Percentiles rank a stretch among this genome's conserved stretches.
These are phyloP conservation scores for Mesorhabditis spiculigera DNA, from an alignment of 2,888 invertebrate genomes.

Conservation along the genomic window DNA sequence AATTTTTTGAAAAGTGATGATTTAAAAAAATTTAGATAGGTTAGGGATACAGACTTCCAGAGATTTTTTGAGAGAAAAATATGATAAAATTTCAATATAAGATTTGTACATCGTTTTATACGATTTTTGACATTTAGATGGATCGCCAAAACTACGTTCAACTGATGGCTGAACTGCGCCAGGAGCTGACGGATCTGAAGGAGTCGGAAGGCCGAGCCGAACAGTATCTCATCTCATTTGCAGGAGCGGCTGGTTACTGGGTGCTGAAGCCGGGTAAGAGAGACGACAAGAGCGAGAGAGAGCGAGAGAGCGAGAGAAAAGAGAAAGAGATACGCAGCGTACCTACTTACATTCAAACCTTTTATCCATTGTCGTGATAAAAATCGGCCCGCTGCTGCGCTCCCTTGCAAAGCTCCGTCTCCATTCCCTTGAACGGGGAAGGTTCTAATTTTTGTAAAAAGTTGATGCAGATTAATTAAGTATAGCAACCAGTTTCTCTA, in stretches of 20 bases:
- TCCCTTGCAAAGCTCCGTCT: too few relatives aligned
- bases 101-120: not conserved
- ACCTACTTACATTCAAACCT: too few relatives aligned
- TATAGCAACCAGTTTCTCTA: not conserved
- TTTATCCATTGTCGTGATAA: too few relatives aligned
- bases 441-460: not conserved
- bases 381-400: too few relatives aligned
- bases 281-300: too few relatives aligned
- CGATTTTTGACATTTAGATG: slow-evolving; percentile 18
- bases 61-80: not conserved
- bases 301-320: too few relatives aligned
- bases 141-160: slow-evolving; percentile 53
- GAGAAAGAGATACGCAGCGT: too few relatives aligned
- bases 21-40: not conserved
- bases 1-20: not conserved
- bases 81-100: not conserved
- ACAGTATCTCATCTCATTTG: slow-evolving; percentile 48
- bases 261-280: slow-evolving; percentile 47
- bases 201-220: slow-evolving; percentile 16
- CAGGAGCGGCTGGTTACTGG: slow-evolving; percentile 58
- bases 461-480: not conserved
- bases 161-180: slow-evolving; percentile 47
- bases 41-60: too few relatives aligned
- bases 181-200: slow-evolving; percentile 36
- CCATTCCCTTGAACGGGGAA: not conserved